Base-by-base conservation (phyloP, 2,113 vertebrate species). In the Lota lota region DNA sequence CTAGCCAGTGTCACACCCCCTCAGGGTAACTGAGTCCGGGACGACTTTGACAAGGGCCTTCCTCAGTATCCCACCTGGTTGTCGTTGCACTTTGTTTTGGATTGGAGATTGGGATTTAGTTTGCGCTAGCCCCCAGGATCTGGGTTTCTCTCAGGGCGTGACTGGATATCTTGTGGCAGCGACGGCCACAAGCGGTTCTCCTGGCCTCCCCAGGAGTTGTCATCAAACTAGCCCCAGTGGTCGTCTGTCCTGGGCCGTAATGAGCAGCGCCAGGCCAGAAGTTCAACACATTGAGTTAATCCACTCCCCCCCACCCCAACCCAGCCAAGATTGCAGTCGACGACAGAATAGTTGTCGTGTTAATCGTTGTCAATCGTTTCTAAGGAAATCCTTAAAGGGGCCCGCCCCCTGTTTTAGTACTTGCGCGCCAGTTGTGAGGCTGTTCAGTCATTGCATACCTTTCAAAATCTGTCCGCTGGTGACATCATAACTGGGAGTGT, bases 251-350 rank as follows among this genome's bases (percentile, higher is more conserved):
- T 2, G 53, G 53, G 70, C 79, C 66, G 69, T 86, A 86, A 88
- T 79, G 85, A 87, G 78, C 83, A 85, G 77, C 84, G 86, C 82
- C 70, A 68, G 67, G 75, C 76, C 81, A 83, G 67, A 79, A 80
- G 82, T 87, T 84, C 71, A 78, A 56, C 53, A 70, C 81, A 7
- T 47, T 80, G 67, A 74, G 77, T 85, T 78, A 75, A 67, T 77
- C 60, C 75, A 57, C 63, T 53, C 67, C 79, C 73, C 61, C 64
- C 54, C 20, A 22, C 40, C 40, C 68, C 56, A 4, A 47, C 40
- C 28, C 65, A 76, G 82, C 78, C 75, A 81, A 75, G 73, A 78
- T 56, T 17, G 15, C 17, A 56, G 53, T 5, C 10, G 40, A 47
- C 12, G 40, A 47, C 1, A 10, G 40, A 12, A 2, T 47, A 8